Conservation (phyloP, 2,113 vertebrate genomes). For the Neogale vison region DNA sequence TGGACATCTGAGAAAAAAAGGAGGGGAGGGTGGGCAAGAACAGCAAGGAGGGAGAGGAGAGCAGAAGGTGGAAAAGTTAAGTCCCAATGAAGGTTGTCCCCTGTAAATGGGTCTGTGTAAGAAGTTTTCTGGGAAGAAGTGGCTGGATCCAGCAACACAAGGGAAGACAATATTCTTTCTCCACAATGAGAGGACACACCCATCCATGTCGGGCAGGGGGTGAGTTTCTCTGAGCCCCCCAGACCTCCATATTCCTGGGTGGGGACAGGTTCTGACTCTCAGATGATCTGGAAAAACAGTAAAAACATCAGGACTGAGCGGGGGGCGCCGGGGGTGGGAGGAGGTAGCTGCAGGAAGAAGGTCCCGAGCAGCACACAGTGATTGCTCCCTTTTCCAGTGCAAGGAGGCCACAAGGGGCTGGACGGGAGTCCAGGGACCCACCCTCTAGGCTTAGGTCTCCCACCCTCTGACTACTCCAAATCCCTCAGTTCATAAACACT, state of each 20-base stretch:
- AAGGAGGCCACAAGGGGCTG: neutral
- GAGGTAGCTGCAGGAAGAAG: neutral
- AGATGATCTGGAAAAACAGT: constrained; percentile 88
- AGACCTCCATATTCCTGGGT: constrained; percentile 57
- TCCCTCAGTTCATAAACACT: neutral
- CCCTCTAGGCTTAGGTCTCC: neutral
- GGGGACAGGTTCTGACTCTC: constrained; percentile 87
- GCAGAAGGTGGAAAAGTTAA: neutral
- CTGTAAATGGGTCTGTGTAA: neutral
- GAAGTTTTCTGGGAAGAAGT: neutral
- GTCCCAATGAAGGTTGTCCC: neutral
- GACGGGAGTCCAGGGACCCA: neutral
- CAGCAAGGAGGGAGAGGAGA: neutral
- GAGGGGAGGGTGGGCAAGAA: neutral
- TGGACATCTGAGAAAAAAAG: neutral
- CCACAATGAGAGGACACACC: neutral
- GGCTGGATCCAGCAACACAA: neutral
- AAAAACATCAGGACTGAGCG: constrained; percentile 88
- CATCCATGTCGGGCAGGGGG: neutral
- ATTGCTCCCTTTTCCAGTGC: neutral
- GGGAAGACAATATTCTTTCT: neutral
- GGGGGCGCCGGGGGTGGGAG: constrained; percentile 83
- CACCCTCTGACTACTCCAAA: neutral
- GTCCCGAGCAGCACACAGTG: neutral
- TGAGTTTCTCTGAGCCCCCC: neutral